phyloP scores from a whole-genome alignment of 2,888 invertebrate genomes.

The Eristalis tenax region DNA sequence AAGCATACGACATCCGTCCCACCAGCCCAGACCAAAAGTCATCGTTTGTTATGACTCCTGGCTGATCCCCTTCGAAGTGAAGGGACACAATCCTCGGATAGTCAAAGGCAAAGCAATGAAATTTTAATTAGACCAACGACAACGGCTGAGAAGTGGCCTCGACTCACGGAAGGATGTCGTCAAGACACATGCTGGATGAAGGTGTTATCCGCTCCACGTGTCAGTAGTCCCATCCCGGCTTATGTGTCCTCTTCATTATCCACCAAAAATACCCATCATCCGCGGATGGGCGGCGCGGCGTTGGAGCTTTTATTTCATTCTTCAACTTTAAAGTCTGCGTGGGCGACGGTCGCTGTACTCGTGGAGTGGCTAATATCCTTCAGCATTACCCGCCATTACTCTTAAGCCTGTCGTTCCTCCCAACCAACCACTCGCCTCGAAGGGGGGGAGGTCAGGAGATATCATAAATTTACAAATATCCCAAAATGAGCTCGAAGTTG shows the following conservation, averaged over 20 bases:
- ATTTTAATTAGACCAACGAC: conserved; percentile 19
- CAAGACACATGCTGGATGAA: neutral
- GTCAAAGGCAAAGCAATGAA: conserved; percentile 3
- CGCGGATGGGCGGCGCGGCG: neutral
- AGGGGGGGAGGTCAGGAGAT: neutral
- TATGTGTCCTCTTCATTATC: neutral
- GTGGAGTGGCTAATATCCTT: conserved; percentile 11
- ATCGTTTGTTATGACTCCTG: too few relatives aligned
- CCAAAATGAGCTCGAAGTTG: neutral
- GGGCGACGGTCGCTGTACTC: neutral
- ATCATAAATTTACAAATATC: conserved; percentile 36
- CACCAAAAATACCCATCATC: neutral
- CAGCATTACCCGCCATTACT: conserved; percentile 25
- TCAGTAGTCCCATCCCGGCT: neutral
- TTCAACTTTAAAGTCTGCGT: neutral
- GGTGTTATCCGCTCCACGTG: neutral
- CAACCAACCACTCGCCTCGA: neutral
- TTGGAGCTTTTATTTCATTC: neutral
- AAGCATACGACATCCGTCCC: neutral
- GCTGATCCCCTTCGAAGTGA: too few relatives aligned
- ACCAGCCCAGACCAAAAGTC: too few relatives aligned
- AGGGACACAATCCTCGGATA: neutral
- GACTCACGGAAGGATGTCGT: neutral
- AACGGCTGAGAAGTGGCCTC: neutral
- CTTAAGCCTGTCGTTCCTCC: neutral